Base-by-base conservation (phyloP, 2,113 vertebrate species). In the Melanerpes formicivorus region DNA sequence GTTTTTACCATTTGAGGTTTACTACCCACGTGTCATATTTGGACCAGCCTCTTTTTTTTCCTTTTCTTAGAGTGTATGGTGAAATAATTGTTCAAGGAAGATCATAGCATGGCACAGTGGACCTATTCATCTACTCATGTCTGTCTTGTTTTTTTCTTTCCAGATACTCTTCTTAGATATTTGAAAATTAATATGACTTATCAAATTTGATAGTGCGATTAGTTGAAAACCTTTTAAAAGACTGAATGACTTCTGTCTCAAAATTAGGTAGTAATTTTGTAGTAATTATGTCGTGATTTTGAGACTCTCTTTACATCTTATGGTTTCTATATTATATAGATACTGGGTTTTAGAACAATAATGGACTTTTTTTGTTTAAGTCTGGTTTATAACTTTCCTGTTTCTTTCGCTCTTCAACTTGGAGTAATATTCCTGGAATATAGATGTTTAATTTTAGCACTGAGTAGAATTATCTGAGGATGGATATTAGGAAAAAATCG, bases 1-100 rank as follows among this genome's bases (percentile, higher is more conserved):
- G 5, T 34, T 90, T 82, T 87, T 64, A 80, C 32, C 8, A 10
- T 40, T 54, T 87, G 50, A 80, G 29, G 7, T 64, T 76, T 78
- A 9, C 8, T 82, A 29, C 6, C 10, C 0, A 1, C 64, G 46
- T 0, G 0, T 72, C 55, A 64, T 52, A 54, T 26, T 69, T 84
- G 32, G 32, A 37, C 21, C 48, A 89, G 5, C 5, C 66, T 3
- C 44, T 42, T 29, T 29, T 50, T 62, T 72, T 65, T 71, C 37
- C 11, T 40, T 11, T 40, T 11, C 40, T 40, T 40, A 10, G 10
- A 40, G 40, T 40, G 40, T 11, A 40, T 11, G 40, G 18, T 14
- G 13, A 81, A 93, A 52, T 69, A 74, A 18, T 40, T 1, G 2
- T 81, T 84, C 11, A 50, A 23, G 16, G 16, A 84, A 32, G 10